phyloP scores from a whole-genome alignment of 2,888 invertebrate species.

The Hemaris fuciformis region DNA sequence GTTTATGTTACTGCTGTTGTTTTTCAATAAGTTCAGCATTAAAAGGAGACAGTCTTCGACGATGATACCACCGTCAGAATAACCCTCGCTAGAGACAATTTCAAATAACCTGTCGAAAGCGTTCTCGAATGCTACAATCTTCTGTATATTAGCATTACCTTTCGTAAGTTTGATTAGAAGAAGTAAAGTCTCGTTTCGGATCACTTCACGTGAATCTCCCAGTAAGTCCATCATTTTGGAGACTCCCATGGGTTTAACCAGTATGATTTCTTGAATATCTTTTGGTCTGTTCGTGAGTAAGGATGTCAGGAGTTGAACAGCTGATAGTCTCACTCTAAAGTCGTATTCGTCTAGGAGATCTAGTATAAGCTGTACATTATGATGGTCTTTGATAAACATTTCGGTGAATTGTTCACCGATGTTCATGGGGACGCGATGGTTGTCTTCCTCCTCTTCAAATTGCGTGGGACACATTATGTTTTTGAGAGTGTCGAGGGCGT shows the following conservation, averaged over 20 bases:
- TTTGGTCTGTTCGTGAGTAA: constrained; percentile 92
- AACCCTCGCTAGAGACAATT: constrained; percentile 95
- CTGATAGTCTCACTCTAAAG: constrained; percentile 94
- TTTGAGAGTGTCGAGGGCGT: constrained; percentile 95
- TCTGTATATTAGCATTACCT: constrained; percentile 98
- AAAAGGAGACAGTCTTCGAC: constrained; percentile 98
- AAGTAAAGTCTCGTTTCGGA: constrained; percentile 96
- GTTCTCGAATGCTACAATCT: constrained; percentile 99
- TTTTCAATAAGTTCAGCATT: constrained; percentile 95
- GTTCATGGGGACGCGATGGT: constrained; percentile 84
- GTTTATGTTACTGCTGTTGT: constrained; percentile 98
- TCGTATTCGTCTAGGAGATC: constrained; percentile 96
- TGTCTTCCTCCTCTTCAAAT: constrained; percentile 91
- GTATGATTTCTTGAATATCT: constrained; percentile 92
- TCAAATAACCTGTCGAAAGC: constrained; percentile 97
- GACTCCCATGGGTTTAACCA: constrained; percentile 97
- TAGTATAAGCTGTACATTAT: constrained; percentile 91
- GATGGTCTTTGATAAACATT: constrained; percentile 95
- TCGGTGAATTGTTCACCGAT: constrained; percentile 97
- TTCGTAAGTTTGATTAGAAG: constrained; percentile 94
- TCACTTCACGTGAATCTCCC: constrained; percentile 95
- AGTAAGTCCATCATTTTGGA: constrained; percentile 98
- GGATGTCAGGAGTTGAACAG: constrained; percentile 93
- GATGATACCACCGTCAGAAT: constrained; percentile 97
- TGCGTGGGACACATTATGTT: constrained; percentile 92